Percentiles rank a stretch among this genome's conserved stretches.
Evolutionary conservation across 2,113 vertebrate species (phyloP).

Genomic region (Callipepla californica): DNA sequence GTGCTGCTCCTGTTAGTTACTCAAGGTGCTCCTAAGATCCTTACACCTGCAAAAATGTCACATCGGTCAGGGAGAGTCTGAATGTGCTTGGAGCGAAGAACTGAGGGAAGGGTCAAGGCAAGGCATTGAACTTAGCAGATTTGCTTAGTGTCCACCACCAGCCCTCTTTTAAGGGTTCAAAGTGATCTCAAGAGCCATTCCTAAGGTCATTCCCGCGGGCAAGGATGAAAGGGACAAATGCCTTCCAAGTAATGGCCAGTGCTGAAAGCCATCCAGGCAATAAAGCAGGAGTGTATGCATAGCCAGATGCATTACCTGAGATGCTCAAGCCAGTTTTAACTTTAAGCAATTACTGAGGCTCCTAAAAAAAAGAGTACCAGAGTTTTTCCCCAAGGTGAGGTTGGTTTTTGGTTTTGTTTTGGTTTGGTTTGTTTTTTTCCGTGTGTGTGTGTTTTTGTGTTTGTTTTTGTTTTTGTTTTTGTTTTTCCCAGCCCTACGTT

Average conservation of each 20-base stretch:
- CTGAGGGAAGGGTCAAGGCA: neutral
- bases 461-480: too few species aligned
- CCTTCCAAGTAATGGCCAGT: neutral
- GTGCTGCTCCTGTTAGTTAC: neutral
- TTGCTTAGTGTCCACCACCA: neutral
- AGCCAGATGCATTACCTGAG: neutral
- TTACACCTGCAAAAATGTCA: neutral
- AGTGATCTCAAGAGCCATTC: neutral
- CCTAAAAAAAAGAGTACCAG: neutral
- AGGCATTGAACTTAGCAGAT: rapidly evolving
- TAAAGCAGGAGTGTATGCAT: neutral
- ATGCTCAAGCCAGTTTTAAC: neutral
- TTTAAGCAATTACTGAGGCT: neutral
- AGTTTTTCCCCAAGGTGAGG: neutral
- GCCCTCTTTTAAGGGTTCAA: neutral
- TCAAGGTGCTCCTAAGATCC: neutral
- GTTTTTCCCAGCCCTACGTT: neutral
- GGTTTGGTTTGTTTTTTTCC: too few species aligned
- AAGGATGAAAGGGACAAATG: neutral
- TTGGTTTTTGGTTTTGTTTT: too few species aligned
- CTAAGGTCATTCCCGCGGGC: neutral
- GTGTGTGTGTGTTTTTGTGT: too few species aligned
- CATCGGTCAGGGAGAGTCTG: neutral
- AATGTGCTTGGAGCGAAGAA: neutral
- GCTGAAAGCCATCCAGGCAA: neutral